Percentiles rank a stretch among this genome's conserved stretches.
phyloP scores from a whole-genome alignment of 2,797 vertebrate genomes.

The Cuniculus paca region DNA sequence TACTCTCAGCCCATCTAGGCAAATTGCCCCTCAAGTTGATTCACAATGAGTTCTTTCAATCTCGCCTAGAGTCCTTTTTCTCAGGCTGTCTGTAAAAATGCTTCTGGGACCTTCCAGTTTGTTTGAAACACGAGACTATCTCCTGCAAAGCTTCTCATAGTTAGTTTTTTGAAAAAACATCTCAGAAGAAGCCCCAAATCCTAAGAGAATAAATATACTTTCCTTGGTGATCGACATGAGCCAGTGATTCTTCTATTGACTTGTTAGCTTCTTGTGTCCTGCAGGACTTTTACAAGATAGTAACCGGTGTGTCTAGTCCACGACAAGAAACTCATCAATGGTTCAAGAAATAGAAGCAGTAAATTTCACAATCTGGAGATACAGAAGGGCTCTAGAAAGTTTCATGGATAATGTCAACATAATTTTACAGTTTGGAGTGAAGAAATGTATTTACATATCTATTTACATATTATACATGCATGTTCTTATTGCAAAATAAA shows the following conservation, averaged over 20 bases:
- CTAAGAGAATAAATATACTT: neutral
- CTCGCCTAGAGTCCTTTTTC: neutral
- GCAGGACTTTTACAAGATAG: neutral
- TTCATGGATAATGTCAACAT: neutral
- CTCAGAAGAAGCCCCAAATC: neutral
- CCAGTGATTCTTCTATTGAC: neutral
- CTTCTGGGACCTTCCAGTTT: neutral
- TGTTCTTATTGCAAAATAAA: slow-evolving; percentile 18
- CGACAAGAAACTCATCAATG: neutral
- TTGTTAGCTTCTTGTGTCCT: neutral
- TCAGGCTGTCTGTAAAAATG: neutral
- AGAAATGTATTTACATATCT: neutral
- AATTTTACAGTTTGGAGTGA: neutral
- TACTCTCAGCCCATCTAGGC: neutral
- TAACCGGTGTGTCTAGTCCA: neutral
- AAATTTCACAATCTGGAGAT: neutral
- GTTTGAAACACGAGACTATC: neutral
- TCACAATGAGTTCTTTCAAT: neutral
- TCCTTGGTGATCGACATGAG: neutral
- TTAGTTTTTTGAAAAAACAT: slow-evolving; percentile 29
- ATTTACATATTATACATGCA: neutral
- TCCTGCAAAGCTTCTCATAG: neutral
- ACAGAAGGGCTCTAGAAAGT: neutral
- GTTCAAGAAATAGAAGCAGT: neutral
- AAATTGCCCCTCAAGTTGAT: neutral